Percentiles rank a stretch among this genome's conserved stretches.
phyloP scores from a whole-genome alignment of 2,888 invertebrate genomes.

The Parnassius glacialis region DNA sequence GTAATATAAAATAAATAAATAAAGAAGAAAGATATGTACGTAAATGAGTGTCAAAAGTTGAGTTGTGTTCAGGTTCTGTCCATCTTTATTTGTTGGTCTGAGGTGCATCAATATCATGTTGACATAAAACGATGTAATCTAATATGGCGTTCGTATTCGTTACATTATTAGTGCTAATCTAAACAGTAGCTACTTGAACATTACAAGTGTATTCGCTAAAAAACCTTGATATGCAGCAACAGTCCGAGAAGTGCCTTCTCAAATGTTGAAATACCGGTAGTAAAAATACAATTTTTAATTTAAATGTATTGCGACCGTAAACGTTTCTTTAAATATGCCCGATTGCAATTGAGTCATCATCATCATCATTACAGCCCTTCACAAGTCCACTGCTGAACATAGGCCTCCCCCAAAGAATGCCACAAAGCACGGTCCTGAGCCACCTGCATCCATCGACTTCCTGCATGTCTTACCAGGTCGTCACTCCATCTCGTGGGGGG shows the following conservation, averaged over 20 bases:
- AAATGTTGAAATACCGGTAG: constrained; percentile 10
- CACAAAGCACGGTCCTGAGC: no score
- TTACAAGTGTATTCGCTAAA: constrained; percentile 8
- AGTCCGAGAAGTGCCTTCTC: constrained; percentile 4
- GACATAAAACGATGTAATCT: constrained; percentile 18
- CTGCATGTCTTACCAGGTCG: no score
- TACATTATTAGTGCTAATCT: constrained; percentile 7
- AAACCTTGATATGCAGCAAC: constrained; percentile 5
- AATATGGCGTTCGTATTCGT: constrained; percentile 10
- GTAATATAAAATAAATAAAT: no score
- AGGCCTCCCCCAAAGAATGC: no score
- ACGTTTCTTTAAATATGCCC: background rate
- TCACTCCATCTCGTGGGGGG: no score
- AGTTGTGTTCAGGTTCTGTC: no score
- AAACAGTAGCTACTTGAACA: constrained; percentile 6
- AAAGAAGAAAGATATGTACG: no score
- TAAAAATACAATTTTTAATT: background rate
- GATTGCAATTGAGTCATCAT: background rate
- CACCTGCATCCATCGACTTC: no score
- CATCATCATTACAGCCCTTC: no score
- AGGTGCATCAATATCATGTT: constrained; percentile 9
- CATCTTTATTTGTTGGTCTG: no score
- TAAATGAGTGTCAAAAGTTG: no score
- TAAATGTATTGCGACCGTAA: background rate
- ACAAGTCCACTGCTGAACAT: no score